Evolutionary conservation across 2,113 vertebrate genomes (phyloP).

Genomic region (Melanostigma gelatinosum): DNA sequence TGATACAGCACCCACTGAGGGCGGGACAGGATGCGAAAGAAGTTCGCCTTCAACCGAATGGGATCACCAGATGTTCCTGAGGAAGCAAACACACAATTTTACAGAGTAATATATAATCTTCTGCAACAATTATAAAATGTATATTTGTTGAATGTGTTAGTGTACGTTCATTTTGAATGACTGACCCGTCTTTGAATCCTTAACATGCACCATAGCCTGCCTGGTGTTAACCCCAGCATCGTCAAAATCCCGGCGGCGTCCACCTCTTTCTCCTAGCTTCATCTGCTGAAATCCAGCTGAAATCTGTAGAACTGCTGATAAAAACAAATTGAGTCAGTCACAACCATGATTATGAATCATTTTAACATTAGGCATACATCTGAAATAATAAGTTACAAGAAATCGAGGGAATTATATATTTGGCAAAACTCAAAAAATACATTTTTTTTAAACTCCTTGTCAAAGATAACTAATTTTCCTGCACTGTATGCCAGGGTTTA

Average conservation of each 20-base stretch:
- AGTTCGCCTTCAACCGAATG: slow-evolving; percentile 88
- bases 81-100: neutral
- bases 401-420: too few species aligned
- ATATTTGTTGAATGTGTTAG: neutral
- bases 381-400: too few species aligned
- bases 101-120: neutral
- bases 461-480: neutral
- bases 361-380: too few species aligned
- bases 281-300: slow-evolving; percentile 91
- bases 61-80: slow-evolving; percentile 85
- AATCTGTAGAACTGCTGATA: slow-evolving; percentile 81
- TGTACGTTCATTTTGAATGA: neutral
- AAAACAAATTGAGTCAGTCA: neutral
- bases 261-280: slow-evolving; percentile 89
- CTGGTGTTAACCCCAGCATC: slow-evolving; percentile 90
- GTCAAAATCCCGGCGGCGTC: slow-evolving; percentile 88
- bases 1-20: slow-evolving; percentile 94
- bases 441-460: neutral
- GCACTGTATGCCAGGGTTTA: neutral
- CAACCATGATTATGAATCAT: neutral
- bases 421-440: too few species aligned
- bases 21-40: slow-evolving; percentile 87
- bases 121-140: neutral
- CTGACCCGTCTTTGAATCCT: slow-evolving; percentile 89
- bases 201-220: slow-evolving; percentile 90